Conservation (phyloP, 2,797 vertebrate species). For the Otolemur crassicaudatus region DNA sequence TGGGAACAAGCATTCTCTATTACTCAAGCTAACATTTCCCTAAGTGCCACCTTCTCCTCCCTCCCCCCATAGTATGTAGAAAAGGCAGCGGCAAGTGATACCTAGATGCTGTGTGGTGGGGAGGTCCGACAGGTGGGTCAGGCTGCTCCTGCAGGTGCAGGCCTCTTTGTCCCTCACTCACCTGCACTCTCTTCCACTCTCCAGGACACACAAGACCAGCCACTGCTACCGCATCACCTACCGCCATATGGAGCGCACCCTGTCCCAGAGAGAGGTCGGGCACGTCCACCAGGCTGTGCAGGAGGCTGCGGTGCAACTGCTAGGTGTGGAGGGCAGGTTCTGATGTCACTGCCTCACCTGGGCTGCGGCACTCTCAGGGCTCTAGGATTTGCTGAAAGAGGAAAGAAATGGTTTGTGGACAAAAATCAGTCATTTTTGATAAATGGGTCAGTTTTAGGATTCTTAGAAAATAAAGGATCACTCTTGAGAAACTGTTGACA, state of each 20-base stretch:
- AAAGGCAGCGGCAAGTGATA: background rate
- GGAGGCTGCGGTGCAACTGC: slow-evolving; percentile 86
- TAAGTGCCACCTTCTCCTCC: background rate
- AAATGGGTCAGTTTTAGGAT: slow-evolving; percentile 53
- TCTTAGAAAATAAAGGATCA: slow-evolving; percentile 83
- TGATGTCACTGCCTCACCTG: slow-evolving; percentile 66
- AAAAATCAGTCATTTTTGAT: slow-evolving; percentile 1
- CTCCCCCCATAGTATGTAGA: rapidly evolving
- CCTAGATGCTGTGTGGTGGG: rapidly evolving
- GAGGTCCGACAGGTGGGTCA: too few relatives aligned
- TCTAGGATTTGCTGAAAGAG: background rate
- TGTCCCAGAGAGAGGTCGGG: slow-evolving; percentile 92
- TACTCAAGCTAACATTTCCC: background rate
- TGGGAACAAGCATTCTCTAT: background rate
- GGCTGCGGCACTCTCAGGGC: rapidly evolving
- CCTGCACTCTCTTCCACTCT: slow-evolving; percentile 52
- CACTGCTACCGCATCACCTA: slow-evolving; percentile 95
- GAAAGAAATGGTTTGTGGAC: background rate
- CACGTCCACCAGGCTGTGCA: slow-evolving; percentile 91
- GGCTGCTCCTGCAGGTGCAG: rapidly evolving
- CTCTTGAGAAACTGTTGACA: slow-evolving; percentile 73
- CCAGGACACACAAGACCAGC: slow-evolving; percentile 93
- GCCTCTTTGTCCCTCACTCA: rapidly evolving
- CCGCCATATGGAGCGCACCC: slow-evolving; percentile 95
- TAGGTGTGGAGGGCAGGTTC: slow-evolving; percentile 94